phyloP scores from a whole-genome alignment of 2,888 invertebrate species.

The Dermolepida albohirtum region DNA sequence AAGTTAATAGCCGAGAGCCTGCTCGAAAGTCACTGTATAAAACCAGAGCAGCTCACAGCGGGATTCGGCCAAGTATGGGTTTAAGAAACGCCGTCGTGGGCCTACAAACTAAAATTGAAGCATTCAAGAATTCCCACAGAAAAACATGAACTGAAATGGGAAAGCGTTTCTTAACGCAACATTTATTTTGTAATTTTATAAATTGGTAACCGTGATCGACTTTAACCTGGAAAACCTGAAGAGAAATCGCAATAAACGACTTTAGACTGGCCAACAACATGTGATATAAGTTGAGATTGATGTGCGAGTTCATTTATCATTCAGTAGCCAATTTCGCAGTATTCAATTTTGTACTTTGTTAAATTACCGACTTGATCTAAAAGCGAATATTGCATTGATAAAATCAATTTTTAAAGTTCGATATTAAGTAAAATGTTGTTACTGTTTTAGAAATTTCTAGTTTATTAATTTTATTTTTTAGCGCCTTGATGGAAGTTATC shows the following conservation, averaged over 20 bases:
- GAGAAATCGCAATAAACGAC: neutral
- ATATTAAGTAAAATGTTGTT: too few relatives aligned
- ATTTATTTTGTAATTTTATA: neutral
- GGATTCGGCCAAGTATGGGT: constrained; percentile 37
- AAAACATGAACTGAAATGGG: constrained; percentile 10
- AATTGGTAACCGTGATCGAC: constrained; percentile 11
- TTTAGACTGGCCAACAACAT: too few relatives aligned
- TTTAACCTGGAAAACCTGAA: neutral
- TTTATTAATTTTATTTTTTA: neutral
- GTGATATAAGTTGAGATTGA: too few relatives aligned
- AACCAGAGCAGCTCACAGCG: constrained; percentile 29
- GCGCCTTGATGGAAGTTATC: too few relatives aligned
- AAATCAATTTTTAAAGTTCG: too few relatives aligned
- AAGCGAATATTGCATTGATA: too few relatives aligned
- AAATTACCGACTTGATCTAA: too few relatives aligned
- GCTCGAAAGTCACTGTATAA: constrained; percentile 12
- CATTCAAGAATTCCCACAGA: constrained; percentile 25
- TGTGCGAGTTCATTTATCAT: too few relatives aligned
- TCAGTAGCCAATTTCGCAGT: too few relatives aligned
- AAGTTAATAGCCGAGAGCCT: constrained; percentile 31
- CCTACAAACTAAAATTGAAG: constrained; percentile 38
- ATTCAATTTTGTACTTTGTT: too few relatives aligned
- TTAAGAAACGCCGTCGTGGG: constrained; percentile 39
- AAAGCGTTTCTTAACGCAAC: neutral
- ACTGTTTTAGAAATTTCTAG: neutral